Percentiles rank a stretch among this genome's conserved stretches.
phyloP scores from a whole-genome alignment of 2,113 vertebrate species.

The Salvelinus namaycush region DNA sequence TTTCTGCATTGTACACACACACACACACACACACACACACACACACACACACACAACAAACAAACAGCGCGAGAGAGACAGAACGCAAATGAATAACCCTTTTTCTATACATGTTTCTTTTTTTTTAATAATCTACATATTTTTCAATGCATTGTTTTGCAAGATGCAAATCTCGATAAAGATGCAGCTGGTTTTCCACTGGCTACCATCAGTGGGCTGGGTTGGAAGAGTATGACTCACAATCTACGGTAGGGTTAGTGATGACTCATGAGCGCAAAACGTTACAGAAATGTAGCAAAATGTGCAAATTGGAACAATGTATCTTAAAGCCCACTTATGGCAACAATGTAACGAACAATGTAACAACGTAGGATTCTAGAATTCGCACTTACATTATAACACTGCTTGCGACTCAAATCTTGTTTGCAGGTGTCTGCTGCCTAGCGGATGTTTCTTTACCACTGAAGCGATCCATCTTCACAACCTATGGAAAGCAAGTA shows the following conservation, averaged over 20 bases:
- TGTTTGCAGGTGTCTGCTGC: conserved; percentile 32
- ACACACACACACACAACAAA: too few species aligned
- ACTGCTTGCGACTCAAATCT: conserved; percentile 13
- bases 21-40: too few species aligned
- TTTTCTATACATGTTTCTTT: too few species aligned
- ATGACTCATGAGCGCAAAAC: neutral
- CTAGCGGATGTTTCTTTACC: conserved; percentile 19
- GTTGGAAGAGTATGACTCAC: neutral
- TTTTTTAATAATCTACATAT: too few species aligned
- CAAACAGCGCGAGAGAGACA: too few species aligned
- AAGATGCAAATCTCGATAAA: neutral
- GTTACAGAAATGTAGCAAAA: neutral
- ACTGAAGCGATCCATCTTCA: conserved; percentile 14
- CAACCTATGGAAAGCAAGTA: neutral
- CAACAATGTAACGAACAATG: neutral
- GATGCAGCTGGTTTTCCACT: neutral
- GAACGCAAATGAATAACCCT: too few species aligned
- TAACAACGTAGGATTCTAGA: neutral
- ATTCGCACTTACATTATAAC: conserved; percentile 19
- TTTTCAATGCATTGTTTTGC: too few species aligned
- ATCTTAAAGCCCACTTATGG: neutral
- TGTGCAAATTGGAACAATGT: neutral
- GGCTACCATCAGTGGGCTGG: neutral
- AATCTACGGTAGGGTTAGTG: neutral
- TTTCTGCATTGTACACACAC: too few species aligned